Evolutionary conservation across 2,113 vertebrate genomes (phyloP).

Genomic region (Dunckerocampus dactyliophorus): DNA sequence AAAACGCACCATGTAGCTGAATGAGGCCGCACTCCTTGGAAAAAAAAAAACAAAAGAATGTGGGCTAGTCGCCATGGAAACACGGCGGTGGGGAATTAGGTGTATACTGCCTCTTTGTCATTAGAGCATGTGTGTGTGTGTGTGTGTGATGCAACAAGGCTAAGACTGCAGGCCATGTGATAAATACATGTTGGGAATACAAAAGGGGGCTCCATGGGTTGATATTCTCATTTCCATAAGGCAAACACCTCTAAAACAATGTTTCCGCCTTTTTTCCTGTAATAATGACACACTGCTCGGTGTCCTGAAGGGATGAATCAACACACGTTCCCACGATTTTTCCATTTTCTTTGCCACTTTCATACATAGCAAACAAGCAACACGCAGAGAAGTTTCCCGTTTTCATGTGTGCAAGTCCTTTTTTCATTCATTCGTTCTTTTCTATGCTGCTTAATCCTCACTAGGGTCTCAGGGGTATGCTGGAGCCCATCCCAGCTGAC

Average conservation of each 20-base stretch:
- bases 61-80: conserved; percentile 71
- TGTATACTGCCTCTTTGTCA: conserved; percentile 51
- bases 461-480: too few relatives aligned
- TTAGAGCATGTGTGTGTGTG: conserved; percentile 11
- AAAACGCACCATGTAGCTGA: conserved; percentile 42
- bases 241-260: conserved; percentile 32
- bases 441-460: too few relatives aligned
- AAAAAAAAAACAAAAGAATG: conserved; percentile 51
- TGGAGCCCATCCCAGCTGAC: too few relatives aligned
- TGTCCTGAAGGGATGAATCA: conserved; percentile 10
- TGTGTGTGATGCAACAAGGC: conserved; percentile 35
- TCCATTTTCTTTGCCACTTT: conserved; percentile 19
- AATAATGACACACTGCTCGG: conserved; percentile 16
- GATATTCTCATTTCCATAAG: conserved; percentile 14
- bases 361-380: conserved; percentile 31
- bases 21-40: conserved; percentile 59
- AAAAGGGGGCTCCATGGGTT: background rate
- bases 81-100: conserved; percentile 58
- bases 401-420: too few relatives aligned
- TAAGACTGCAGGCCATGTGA: conserved; percentile 8
- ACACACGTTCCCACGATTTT: conserved; percentile 11
- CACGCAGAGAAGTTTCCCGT: conserved; percentile 61
- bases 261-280: conserved; percentile 1
- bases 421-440: too few relatives aligned
- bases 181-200: conserved; percentile 4